phyloP scores from a whole-genome alignment of 2,797 vertebrate genomes.

The Alfaro cultratus region DNA sequence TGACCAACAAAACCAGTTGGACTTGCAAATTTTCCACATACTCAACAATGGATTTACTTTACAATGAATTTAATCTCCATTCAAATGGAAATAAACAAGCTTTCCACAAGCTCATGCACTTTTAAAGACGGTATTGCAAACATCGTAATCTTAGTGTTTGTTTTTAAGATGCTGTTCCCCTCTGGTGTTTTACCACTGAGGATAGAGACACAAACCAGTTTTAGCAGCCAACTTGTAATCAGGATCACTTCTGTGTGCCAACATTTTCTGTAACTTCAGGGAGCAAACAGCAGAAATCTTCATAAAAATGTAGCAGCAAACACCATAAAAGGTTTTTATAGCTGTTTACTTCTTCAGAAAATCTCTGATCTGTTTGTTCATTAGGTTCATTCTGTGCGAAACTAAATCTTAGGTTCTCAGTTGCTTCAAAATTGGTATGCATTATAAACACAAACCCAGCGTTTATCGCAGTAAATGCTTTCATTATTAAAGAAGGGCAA shows the following conservation, averaged over 20 bases:
- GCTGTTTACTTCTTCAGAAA: background rate
- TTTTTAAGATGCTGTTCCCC: background rate
- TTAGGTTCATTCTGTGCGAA: background rate
- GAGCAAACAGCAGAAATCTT: background rate
- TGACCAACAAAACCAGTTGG: background rate
- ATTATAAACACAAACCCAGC: constrained; percentile 14
- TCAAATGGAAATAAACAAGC: background rate
- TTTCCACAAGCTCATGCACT: background rate
- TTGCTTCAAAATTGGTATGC: constrained; percentile 3
- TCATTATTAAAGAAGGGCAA: constrained; percentile 45
- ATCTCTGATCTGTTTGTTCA: background rate
- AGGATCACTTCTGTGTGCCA: background rate
- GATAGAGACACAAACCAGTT: background rate
- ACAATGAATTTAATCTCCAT: background rate
- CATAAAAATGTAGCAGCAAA: background rate
- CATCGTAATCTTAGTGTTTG: background rate
- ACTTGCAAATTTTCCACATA: background rate
- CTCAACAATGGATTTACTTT: background rate
- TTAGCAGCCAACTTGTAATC: background rate
- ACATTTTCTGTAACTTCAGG: background rate
- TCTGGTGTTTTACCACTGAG: background rate
- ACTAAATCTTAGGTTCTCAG: constrained; percentile 2
- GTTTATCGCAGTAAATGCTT: constrained; percentile 23
- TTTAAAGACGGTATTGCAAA: background rate
- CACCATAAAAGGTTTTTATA: background rate